phyloP scores from a whole-genome alignment of 2,888 invertebrate species.

The Eupeodes latifasciatus region DNA sequence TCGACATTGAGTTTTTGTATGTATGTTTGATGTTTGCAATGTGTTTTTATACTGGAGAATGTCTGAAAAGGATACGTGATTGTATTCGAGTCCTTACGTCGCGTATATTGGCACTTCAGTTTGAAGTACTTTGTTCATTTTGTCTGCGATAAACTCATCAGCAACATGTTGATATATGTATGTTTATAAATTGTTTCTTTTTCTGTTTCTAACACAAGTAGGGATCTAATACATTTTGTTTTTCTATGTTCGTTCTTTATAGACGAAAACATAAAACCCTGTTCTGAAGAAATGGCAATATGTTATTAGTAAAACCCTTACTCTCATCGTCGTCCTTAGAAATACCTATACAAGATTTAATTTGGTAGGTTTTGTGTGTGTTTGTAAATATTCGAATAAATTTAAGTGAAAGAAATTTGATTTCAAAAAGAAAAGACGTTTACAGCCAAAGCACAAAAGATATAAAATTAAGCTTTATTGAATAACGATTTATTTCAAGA shows the following conservation, averaged over 20 bases:
- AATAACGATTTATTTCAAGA: no score
- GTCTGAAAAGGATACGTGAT: constrained; percentile 44
- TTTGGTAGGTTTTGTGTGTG: no score
- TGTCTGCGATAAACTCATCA: constrained; percentile 21
- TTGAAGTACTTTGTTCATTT: constrained; percentile 37
- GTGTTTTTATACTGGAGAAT: constrained; percentile 11
- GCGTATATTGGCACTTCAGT: constrained; percentile 40
- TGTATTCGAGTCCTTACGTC: constrained; percentile 20
- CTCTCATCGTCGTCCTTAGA: background rate
- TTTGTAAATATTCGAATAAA: no score
- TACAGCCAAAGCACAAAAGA: no score
- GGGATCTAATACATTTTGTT: constrained; percentile 58
- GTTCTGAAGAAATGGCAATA: background rate
- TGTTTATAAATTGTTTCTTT: constrained; percentile 25
- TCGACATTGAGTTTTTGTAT: background rate
- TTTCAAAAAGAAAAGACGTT: no score
- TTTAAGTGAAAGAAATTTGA: no score
- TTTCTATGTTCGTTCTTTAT: background rate
- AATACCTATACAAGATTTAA: no score
- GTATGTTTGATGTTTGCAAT: constrained; percentile 7
- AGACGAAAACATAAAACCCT: background rate
- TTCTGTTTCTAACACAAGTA: constrained; percentile 3
- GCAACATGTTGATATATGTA: constrained; percentile 52
- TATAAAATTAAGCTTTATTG: no score
- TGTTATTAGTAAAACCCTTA: background rate